phyloP scores from a whole-genome alignment of 2,797 vertebrate species.

The Myripristis murdjan region DNA sequence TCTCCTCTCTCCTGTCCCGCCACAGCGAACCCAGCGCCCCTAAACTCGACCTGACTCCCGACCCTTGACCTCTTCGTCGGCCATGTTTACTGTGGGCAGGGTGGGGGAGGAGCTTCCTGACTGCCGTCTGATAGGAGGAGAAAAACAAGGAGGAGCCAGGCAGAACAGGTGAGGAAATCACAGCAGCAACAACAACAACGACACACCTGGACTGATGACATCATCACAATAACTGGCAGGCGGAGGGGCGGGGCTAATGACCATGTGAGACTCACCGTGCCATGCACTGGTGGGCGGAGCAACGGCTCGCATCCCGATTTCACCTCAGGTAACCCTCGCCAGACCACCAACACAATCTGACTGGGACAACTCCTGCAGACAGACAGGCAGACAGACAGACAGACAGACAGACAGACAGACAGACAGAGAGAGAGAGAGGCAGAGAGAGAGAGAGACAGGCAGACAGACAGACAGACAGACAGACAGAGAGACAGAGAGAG shows the following conservation, averaged over 20 bases:
- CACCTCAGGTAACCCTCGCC: conserved; percentile 89
- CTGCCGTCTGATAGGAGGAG: conserved; percentile 22
- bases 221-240: too few species aligned
- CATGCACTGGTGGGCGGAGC: conserved; percentile 75
- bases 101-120: conserved; percentile 68
- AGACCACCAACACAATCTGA: conserved; percentile 91
- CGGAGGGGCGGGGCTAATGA: too few species aligned
- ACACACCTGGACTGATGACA: too few species aligned
- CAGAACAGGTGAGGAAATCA: neutral
- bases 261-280: conserved; percentile 15
- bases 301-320: conserved; percentile 85
- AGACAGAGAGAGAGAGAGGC: too few species aligned
- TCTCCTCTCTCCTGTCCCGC: conserved; percentile 69
- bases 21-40: conserved; percentile 70
- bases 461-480: too few species aligned
- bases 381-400: too few species aligned
- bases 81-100: conserved; percentile 85
- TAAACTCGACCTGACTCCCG: conserved; percentile 56
- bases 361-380: conserved; percentile 90
- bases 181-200: too few species aligned
- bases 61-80: conserved; percentile 77
- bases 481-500: too few species aligned
- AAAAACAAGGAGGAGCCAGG: neutral
- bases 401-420: too few species aligned
- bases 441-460: too few species aligned